phyloP scores from a whole-genome alignment of 2,797 vertebrate species.

The Iguana delicatissima region DNA sequence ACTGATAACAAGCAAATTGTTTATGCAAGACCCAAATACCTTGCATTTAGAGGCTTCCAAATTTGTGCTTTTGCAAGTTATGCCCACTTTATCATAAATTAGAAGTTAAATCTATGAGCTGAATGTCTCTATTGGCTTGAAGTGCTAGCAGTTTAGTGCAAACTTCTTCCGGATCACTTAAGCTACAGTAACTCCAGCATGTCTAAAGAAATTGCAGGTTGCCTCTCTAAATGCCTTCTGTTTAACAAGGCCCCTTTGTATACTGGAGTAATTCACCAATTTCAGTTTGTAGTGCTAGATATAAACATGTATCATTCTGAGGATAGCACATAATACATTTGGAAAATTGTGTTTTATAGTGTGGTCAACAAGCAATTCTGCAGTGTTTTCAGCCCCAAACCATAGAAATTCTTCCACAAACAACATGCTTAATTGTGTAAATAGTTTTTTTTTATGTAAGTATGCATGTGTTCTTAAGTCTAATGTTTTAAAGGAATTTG shows the following conservation, averaged over 20 bases:
- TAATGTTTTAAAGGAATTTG: conserved; percentile 22
- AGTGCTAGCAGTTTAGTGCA: neutral
- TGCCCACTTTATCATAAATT: neutral
- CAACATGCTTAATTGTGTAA: conserved; percentile 54
- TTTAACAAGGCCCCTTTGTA: neutral
- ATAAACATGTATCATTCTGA: conserved; percentile 45
- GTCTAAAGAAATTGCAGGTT: neutral
- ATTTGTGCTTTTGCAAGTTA: neutral
- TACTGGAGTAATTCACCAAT: neutral
- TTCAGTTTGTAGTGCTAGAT: conserved; percentile 53
- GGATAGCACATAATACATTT: conserved; percentile 51
- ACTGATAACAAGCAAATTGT: neutral
- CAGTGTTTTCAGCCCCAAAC: conserved; percentile 49
- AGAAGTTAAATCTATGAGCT: neutral
- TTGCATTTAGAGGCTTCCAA: neutral
- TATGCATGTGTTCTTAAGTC: conserved; percentile 41
- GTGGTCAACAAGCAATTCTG: conserved; percentile 5
- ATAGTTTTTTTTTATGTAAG: conserved; percentile 13
- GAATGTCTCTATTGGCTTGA: conserved; percentile 28
- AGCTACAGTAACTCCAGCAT: neutral
- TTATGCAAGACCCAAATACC: neutral
- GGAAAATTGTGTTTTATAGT: conserved; percentile 50
- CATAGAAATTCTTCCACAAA: conserved; percentile 60
- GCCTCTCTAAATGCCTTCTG: neutral
- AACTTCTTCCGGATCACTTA: conserved; percentile 3